A percentile compares a stretch with the other conserved stretches of the same genome.
Conservation (phyloP, 2,797 vertebrate genomes). For the Garrulus glandarius region DNA sequence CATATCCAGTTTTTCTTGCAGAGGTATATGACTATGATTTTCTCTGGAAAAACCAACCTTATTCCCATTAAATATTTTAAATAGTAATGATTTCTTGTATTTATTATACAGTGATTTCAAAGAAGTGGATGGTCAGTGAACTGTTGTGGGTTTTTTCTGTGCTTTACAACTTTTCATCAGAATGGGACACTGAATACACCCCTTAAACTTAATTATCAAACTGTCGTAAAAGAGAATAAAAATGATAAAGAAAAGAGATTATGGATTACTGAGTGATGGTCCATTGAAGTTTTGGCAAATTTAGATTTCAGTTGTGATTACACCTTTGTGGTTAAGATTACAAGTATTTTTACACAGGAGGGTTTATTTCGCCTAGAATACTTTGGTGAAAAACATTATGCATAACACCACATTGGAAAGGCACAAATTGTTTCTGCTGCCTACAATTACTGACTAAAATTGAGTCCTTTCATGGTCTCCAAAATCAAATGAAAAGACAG, state of each 20-base stretch:
- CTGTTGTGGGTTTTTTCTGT: fast-evolving
- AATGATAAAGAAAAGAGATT: neutral
- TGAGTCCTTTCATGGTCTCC: neutral
- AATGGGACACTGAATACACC: neutral
- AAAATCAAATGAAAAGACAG: neutral
- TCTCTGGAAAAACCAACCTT: neutral
- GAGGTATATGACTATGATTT: neutral
- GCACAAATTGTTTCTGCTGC: neutral
- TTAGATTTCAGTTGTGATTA: neutral
- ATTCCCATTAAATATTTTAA: neutral
- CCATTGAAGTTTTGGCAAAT: neutral
- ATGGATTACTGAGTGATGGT: neutral
- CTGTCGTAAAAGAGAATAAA: neutral
- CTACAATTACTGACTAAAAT: neutral
- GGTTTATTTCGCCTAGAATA: neutral
- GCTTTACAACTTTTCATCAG: neutral
- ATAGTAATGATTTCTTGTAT: neutral
- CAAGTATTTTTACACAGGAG: neutral
- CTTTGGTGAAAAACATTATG: neutral
- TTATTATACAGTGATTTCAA: neutral
- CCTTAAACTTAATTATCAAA: neutral
- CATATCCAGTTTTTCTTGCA: neutral
- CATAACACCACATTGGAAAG: neutral
- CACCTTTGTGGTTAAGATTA: neutral
- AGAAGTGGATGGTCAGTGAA: neutral